phyloP scores from a whole-genome alignment of 2,797 vertebrate species.

The Telmatherina bonti region DNA sequence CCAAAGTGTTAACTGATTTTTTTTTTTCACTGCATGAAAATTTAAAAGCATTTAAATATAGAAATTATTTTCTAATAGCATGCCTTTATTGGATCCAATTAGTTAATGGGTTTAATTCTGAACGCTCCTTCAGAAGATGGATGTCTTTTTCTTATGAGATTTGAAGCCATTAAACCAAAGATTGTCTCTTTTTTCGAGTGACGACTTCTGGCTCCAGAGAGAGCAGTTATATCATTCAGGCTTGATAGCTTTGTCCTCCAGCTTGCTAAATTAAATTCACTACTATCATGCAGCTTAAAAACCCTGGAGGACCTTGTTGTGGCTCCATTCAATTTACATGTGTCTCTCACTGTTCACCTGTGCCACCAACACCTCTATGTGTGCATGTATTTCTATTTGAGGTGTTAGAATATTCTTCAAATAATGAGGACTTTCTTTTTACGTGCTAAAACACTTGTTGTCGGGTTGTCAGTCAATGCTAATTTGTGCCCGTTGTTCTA shows the following conservation, averaged over 20 bases:
- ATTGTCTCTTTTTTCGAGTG: slow-evolving; percentile 74
- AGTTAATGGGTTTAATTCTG: slow-evolving; percentile 81
- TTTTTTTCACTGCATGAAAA: slow-evolving; percentile 53
- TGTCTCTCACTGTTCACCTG: slow-evolving; percentile 54
- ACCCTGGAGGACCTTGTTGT: slow-evolving; percentile 74
- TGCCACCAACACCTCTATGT: slow-evolving; percentile 59
- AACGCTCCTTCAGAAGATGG: slow-evolving; percentile 67
- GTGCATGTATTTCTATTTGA: slow-evolving; percentile 35
- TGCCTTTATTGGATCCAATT: slow-evolving; percentile 79
- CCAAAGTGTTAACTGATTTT: slow-evolving; percentile 41
- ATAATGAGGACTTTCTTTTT: slow-evolving; percentile 53
- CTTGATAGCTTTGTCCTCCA: slow-evolving; percentile 79
- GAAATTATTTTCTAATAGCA: slow-evolving; percentile 68
- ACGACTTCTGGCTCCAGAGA: slow-evolving; percentile 74
- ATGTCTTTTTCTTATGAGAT: slow-evolving; percentile 74
- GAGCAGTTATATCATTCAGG: slow-evolving; percentile 76
- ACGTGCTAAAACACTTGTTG: slow-evolving; percentile 37
- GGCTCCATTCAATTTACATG: slow-evolving; percentile 76
- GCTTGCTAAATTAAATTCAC: slow-evolving; percentile 74
- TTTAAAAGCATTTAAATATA: slow-evolving; percentile 69
- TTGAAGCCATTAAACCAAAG: slow-evolving; percentile 76
- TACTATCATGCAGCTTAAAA: slow-evolving; percentile 52
- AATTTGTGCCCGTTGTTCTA: slow-evolving; percentile 21
- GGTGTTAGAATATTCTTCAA: slow-evolving; percentile 58
- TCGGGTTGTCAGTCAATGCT: slow-evolving; percentile 15